phyloP scores from a whole-genome alignment of 2,797 vertebrate species.

The Nannoperca obscura region DNA sequence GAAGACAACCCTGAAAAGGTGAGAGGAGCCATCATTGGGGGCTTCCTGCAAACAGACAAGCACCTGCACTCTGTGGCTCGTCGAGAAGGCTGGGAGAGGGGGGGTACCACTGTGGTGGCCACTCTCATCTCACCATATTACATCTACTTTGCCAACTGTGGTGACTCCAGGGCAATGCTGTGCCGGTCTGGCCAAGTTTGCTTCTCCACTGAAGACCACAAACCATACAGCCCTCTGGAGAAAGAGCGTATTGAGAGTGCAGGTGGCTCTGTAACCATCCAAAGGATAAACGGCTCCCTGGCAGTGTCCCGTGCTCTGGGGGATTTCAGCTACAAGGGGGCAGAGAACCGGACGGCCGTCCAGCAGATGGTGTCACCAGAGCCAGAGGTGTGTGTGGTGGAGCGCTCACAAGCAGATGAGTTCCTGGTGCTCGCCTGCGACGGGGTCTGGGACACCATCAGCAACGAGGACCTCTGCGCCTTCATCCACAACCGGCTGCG shows the following conservation, averaged over 20 bases:
- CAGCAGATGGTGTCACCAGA: slow-evolving; percentile 90
- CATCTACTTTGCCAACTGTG: slow-evolving; percentile 88
- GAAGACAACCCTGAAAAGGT: slow-evolving; percentile 82
- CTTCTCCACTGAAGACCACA: slow-evolving; percentile 90
- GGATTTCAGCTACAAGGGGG: slow-evolving; percentile 89
- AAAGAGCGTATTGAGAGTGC: slow-evolving; percentile 88
- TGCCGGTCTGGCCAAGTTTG: slow-evolving; percentile 82
- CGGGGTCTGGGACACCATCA: slow-evolving; percentile 89
- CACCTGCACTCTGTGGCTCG: slow-evolving; percentile 81
- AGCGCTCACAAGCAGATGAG: slow-evolving; percentile 85
- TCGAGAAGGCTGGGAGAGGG: slow-evolving; percentile 84
- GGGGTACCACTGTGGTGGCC: slow-evolving; percentile 83
- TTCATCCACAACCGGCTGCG: slow-evolving; percentile 86
- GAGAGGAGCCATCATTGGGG: slow-evolving; percentile 78
- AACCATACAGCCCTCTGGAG: slow-evolving; percentile 86
- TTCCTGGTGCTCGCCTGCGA: slow-evolving; percentile 90
- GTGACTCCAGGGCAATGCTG: slow-evolving; percentile 86
- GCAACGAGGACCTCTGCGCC: slow-evolving; percentile 85
- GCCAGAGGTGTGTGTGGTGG: slow-evolving; percentile 87
- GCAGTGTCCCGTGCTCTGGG: slow-evolving; percentile 89
- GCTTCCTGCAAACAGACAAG: slow-evolving; percentile 85
- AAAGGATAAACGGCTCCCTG: slow-evolving; percentile 89
- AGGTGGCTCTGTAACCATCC: slow-evolving; percentile 85
- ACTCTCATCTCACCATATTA: slow-evolving; percentile 83
- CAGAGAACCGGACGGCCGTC: slow-evolving; percentile 80